phyloP scores from a whole-genome alignment of 2,888 invertebrate genomes.

The Lasius fuliginosus region DNA sequence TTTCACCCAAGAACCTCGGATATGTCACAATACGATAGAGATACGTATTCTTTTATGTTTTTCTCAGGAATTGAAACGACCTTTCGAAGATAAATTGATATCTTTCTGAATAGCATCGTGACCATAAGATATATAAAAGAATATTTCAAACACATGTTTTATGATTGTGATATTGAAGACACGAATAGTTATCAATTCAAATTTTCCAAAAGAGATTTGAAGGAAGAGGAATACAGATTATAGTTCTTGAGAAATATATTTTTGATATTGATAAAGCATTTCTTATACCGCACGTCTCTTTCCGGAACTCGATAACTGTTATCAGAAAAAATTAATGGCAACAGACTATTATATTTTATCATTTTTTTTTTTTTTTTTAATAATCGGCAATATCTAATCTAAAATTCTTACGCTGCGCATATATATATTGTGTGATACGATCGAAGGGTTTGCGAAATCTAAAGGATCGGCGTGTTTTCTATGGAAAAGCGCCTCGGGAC shows the following conservation, averaged over 20 bases:
- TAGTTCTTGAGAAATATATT: background rate
- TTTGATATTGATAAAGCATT: background rate
- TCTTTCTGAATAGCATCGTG: background rate
- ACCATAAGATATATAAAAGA: background rate
- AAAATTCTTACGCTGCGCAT: background rate
- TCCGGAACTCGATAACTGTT: background rate
- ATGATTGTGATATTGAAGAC: background rate
- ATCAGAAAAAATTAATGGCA: background rate
- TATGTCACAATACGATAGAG: constrained; percentile 11
- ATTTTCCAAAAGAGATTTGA: background rate
- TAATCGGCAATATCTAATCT: background rate
- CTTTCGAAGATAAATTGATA: constrained; percentile 34
- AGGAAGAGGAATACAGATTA: background rate
- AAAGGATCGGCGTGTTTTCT: background rate
- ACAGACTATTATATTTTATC: background rate
- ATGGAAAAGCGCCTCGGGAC: background rate
- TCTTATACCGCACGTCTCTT: background rate
- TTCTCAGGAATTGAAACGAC: constrained; percentile 7
- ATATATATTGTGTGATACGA: no score
- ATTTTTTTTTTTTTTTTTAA: background rate
- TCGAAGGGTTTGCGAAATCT: background rate
- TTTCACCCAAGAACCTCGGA: background rate
- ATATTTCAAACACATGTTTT: background rate
- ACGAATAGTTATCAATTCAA: background rate
- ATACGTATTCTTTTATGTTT: constrained; percentile 18